Base-by-base conservation (phyloP, 2,888 invertebrate species). In the Hydrotaea diabolus region DNA sequence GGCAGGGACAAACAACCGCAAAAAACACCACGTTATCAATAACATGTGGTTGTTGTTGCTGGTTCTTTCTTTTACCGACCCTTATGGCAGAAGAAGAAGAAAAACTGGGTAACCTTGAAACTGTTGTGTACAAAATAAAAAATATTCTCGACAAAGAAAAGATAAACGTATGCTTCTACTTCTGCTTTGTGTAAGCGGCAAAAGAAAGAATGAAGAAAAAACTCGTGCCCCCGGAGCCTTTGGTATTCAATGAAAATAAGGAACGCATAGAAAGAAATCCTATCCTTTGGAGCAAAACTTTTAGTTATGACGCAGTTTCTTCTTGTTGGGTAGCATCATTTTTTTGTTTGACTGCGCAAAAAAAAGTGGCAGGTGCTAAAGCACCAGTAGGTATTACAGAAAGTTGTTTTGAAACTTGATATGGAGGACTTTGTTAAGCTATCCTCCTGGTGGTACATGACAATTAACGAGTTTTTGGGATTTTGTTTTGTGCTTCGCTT, bases 81-180 rank as follows among this genome's bases (percentile, higher is more conserved):
- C 9, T 39, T 39, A 7, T 31, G 7, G 4, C 3, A n/a, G n/a
- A n/a, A n/a, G n/a, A 1, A 21, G 43, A 55, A 77, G n/a, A 80
- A 78, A 82, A 82, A 85, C 59, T 83, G 83, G 83, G 85, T 85
- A 85, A 85, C 85, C 85, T 85, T 85, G 85, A 85, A 82, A 82
- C 72, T 9, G 13, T 31, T 31, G 31, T 46, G 4, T 46, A 23
- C 57, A 46, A 36, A 55, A 46, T 0, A 31, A 4, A 31, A 2
- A 31, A n/a, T n/a, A n/a, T n/a, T n/a, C n/a, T n/a, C n/a, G 2
- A 31, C 31, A 31, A 31, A 31, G 31, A 31, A 31, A 31, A 31
- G 31, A 31, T 31, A 4, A 4, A 2, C 7, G 2, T 31, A 31
- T 31, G 59, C 19, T 36, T 59, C 2, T 57, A 64, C 43, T 31